These are phyloP conservation scores for Pseudomyrmex pallidus DNA, from an alignment of 1,140 invertebrate species.

Conservation along the genomic window DNA sequence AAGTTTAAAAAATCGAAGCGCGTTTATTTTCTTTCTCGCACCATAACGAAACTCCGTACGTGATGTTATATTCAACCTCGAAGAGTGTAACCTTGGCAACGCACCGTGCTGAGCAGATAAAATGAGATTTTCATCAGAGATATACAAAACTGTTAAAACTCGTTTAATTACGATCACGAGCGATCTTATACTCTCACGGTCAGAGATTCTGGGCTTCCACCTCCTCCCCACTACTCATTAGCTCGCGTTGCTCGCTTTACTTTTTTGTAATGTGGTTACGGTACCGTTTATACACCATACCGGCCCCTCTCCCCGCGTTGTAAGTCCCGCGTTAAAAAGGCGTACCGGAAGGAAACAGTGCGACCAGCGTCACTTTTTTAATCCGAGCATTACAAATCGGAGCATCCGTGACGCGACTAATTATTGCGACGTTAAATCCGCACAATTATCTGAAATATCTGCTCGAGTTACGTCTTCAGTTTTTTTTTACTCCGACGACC, in stretches of 20 bases:
- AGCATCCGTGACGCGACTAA: not conserved
- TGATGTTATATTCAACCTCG: not conserved
- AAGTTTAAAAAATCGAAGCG: too few relatives aligned
- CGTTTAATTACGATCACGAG: constrained; percentile 48
- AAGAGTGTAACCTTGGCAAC: constrained; percentile 27
- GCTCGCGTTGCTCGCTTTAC: constrained; percentile 16
- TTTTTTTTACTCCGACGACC: not conserved
- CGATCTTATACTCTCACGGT: constrained; percentile 57
- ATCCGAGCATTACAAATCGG: constrained; percentile 30
- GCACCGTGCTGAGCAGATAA: constrained; percentile 1
- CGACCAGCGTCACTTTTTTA: constrained; percentile 18
- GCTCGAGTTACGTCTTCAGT: too few relatives aligned
- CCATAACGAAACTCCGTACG: not conserved
- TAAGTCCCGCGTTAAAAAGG: constrained; percentile 8
- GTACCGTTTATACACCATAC: constrained; percentile 10
- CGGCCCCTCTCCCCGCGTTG: not conserved
- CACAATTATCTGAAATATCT: too few relatives aligned
- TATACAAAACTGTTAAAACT: constrained; percentile 57
- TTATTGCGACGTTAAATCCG: not conserved
- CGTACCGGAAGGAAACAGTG: constrained; percentile 10
- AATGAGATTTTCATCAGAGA: constrained; percentile 41
- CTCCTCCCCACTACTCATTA: constrained; percentile 30
- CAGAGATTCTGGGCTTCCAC: constrained; percentile 47
- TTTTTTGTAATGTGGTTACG: constrained; percentile 49
- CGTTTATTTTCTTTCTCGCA: too few relatives aligned